These are phyloP conservation scores for Drosophila nebulosa DNA, from an alignment of 1,140 invertebrate genomes.

Conservation along the genomic window DNA sequence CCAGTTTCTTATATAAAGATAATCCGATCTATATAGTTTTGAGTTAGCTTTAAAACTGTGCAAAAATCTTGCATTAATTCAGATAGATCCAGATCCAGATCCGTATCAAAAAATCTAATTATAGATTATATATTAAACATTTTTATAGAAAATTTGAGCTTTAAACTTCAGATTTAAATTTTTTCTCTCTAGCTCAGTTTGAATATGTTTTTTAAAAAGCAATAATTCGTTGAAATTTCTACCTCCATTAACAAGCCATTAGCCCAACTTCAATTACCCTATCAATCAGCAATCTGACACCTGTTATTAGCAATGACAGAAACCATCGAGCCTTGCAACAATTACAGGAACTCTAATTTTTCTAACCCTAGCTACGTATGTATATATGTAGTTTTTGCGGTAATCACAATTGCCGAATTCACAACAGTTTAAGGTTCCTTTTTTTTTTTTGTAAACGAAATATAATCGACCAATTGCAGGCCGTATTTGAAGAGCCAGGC, in stretches of 20 bases:
- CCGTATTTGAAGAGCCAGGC: conserved; percentile 35
- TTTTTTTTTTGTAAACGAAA: conserved; percentile 41
- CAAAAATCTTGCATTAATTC: too few relatives aligned
- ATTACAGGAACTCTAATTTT: conserved; percentile 47
- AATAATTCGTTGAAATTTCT: not conserved
- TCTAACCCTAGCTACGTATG: not conserved
- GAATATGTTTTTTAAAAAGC: not conserved
- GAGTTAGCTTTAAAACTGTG: too few relatives aligned
- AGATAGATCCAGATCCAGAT: too few relatives aligned
- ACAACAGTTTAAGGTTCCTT: conserved; percentile 26
- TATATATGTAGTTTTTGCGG: not conserved
- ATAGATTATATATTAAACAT: too few relatives aligned
- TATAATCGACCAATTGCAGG: conserved; percentile 58
- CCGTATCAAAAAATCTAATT: too few relatives aligned
- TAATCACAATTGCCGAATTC: conserved; percentile 47
- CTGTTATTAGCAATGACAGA: conserved; percentile 54
- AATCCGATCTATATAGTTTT: too few relatives aligned
- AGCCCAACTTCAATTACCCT: conserved; percentile 30
- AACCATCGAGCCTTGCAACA: conserved; percentile 28
- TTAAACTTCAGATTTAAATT: too few relatives aligned
- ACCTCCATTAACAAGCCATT: conserved; percentile 15
- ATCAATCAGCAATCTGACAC: conserved; percentile 55
- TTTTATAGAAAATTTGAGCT: too few relatives aligned
- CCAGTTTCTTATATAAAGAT: too few relatives aligned
- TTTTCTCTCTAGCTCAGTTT: too few relatives aligned